phyloP scores from a whole-genome alignment of 92 coral and sea anemone species.

The Phymanthus crucifer region DNA sequence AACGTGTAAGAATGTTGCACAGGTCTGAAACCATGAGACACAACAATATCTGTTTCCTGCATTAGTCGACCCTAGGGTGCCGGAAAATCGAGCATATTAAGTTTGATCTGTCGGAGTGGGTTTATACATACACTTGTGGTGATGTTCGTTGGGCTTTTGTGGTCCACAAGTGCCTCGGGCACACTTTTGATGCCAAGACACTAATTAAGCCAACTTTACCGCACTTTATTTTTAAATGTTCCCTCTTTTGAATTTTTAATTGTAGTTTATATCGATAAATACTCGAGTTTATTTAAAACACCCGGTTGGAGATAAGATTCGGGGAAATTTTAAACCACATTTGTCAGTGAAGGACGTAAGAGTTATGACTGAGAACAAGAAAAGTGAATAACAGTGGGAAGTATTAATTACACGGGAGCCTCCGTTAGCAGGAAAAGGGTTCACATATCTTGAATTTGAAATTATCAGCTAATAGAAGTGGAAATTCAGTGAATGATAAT shows the following conservation, averaged over 20 bases:
- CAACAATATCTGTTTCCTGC: background rate
- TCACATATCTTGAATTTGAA: too few species aligned
- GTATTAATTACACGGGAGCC: too few species aligned
- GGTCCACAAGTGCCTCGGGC: background rate
- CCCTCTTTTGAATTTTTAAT: background rate
- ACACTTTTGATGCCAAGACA: background rate
- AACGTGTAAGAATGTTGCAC: too few species aligned
- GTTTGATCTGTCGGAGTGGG: slow-evolving; percentile 1
- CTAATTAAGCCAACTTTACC: background rate
- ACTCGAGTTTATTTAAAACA: background rate
- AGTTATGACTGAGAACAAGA: background rate
- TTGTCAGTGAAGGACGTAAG: too few species aligned
- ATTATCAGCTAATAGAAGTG: too few species aligned
- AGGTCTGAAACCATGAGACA: too few species aligned
- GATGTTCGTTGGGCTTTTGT: background rate
- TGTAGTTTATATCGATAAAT: background rate
- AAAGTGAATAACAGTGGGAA: too few species aligned
- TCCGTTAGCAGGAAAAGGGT: too few species aligned
- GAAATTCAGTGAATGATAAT: too few species aligned
- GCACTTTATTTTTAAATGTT: background rate
- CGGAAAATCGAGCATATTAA: background rate
- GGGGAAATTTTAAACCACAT: too few species aligned
- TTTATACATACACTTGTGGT: background rate
- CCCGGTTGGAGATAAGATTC: too few species aligned
- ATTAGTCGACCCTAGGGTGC: background rate